Evolutionary conservation across 2,888 invertebrate species (phyloP).

Genomic region (Phlogophora meticulosa): DNA sequence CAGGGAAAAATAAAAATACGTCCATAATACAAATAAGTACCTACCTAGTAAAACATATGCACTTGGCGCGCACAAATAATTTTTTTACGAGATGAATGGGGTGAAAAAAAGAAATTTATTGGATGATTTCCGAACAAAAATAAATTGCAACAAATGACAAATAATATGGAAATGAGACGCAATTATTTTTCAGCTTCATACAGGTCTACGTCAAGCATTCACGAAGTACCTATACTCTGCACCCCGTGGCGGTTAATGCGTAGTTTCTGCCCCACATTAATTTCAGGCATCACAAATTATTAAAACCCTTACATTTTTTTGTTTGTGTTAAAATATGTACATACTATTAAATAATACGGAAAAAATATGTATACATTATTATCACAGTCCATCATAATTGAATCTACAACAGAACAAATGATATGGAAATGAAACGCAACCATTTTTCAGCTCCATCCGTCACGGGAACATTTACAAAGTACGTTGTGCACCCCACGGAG

Average conservation of each 20-base stretch:
- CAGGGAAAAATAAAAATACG: not conserved
- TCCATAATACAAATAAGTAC: constrained; percentile 1
- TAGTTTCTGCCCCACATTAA: not conserved
- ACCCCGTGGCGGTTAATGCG: constrained; percentile 14
- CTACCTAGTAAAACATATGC: not conserved
- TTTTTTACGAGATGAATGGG: constrained; percentile 5
- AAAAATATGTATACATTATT: not conserved
- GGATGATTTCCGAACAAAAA: constrained; percentile 10
- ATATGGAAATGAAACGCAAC: constrained; percentile 61
- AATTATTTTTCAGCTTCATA: constrained; percentile 55
- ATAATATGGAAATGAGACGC: constrained; percentile 56
- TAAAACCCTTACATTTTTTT: too few relatives aligned
- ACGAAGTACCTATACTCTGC: constrained; percentile 5
- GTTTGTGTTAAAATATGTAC: too few relatives aligned
- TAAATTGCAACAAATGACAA: constrained; percentile 36
- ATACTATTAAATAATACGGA: too few relatives aligned
- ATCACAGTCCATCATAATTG: constrained; percentile 5
- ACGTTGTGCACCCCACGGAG: constrained; percentile 64
- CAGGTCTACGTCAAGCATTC: constrained; percentile 17
- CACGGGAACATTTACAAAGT: constrained; percentile 48
- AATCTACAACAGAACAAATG: constrained; percentile 31
- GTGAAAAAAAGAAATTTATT: constrained; percentile 1
- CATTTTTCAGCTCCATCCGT: constrained; percentile 61
- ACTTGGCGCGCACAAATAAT: not conserved
- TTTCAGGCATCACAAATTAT: too few relatives aligned